A percentile compares a stretch with the other conserved stretches of the same genome.
Evolutionary conservation across 2,888 invertebrate species (phyloP).

Genomic region (Drosophila diplacantha): DNA sequence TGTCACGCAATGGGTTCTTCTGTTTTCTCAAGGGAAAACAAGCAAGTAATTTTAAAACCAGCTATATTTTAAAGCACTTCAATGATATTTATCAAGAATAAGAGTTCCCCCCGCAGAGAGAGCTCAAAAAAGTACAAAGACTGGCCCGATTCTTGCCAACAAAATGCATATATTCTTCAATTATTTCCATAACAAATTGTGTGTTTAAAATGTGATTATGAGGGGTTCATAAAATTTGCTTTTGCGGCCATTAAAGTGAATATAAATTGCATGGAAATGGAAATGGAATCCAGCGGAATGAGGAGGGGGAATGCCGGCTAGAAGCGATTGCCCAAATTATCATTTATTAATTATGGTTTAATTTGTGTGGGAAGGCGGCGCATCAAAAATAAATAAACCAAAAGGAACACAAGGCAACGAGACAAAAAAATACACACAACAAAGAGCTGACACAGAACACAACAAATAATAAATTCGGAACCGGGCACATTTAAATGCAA

Average conservation of each 20-base stretch:
- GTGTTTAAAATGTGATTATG: conserved; percentile 61
- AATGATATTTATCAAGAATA: neutral
- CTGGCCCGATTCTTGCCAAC: neutral
- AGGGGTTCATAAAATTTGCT: conserved; percentile 59
- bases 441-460: conserved; percentile 32
- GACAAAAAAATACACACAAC: neutral
- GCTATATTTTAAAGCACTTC: neutral
- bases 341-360: conserved; percentile 69
- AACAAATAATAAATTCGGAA: conserved; percentile 56
- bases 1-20: conserved; percentile 18
- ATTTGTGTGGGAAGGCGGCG: conserved; percentile 69
- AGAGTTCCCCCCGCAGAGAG: neutral
- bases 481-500: conserved; percentile 59
- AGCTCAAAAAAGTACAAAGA: neutral
- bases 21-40: neutral
- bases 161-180: conserved; percentile 10
- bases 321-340: conserved; percentile 43
- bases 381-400: conserved; percentile 36
- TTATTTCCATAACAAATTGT: conserved; percentile 53
- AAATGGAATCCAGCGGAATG: conserved; percentile 46
- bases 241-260: conserved; percentile 54
- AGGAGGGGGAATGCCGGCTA: conserved; percentile 1
- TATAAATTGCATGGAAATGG: conserved; percentile 61
- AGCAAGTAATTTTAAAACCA: neutral
- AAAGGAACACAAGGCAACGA: neutral